Evolutionary conservation across 2,797 vertebrate genomes (phyloP), one percentile per base, ranked within the genome.

Genomic region (Salarias fasciatus): DNA sequence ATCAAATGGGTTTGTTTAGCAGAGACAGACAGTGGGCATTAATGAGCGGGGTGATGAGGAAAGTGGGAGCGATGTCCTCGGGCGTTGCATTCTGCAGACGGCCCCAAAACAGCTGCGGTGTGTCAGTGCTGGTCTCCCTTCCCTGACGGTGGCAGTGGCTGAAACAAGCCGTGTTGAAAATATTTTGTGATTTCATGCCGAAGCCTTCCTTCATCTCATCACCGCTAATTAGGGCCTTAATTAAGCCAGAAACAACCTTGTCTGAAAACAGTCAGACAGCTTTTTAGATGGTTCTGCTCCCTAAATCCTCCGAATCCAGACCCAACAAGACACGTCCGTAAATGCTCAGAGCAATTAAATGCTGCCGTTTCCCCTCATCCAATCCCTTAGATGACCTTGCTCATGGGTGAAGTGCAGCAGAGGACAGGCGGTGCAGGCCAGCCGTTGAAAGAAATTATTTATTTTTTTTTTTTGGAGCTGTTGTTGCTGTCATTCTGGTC

Each of bases 171-270:
- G 40, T 29, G 65, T 66, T 66, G 51, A 24, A 24, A 24, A 24
- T 24, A n/a, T n/a, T n/a, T n/a, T n/a, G n/a, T 24, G 24, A 45
- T 50, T 46, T 54, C 30, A 61, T n/a, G 45, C 47, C 1, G 29
- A 69, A 29, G 8, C 51, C 54, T 44, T 65, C 53, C 51, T 69
- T 83, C 54, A 61, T 77, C 69, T 78, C 69, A 88, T 82, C 69
- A n/a, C 9, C 9, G 46, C 79, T 73, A 80, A 85, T 86, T 83
- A 85, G 50, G 33, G 14, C 56, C 52, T 63, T 86, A 59, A 83
- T 77, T 78, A 72, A 69, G 79, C 60, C 59, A 71, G 55, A 72
- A 72, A 62, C 63, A 77, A 84, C 71, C 80, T 44, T 43, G 54
- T 53, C 36, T 65, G 8, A 12, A 53, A 69, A 53, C 43, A 18